phyloP scores from a whole-genome alignment of 2,888 invertebrate genomes.

The Labia minor region DNA sequence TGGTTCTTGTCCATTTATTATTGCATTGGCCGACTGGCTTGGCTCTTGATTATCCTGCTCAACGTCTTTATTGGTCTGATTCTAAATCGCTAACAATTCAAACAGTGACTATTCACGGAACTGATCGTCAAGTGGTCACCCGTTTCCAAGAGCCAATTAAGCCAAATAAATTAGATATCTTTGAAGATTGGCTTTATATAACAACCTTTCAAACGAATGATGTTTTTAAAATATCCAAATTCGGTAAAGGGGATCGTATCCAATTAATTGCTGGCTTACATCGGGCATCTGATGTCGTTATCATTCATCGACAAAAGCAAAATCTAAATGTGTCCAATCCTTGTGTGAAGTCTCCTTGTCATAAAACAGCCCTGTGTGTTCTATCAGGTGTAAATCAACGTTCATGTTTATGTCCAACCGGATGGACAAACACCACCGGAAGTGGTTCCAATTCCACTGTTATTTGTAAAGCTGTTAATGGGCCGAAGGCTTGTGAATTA shows the following conservation, averaged over 20 bases:
- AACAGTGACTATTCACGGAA: slow-evolving; percentile 56
- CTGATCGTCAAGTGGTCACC: slow-evolving; percentile 49
- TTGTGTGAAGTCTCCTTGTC: slow-evolving; percentile 49
- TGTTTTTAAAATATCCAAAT: slow-evolving; percentile 41
- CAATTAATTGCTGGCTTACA: slow-evolving; percentile 41
- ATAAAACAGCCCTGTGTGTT: slow-evolving; percentile 49
- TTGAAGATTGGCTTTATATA: slow-evolving; percentile 59
- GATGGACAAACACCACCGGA: slow-evolving; percentile 26
- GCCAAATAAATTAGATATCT: slow-evolving; percentile 61
- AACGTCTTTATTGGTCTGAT: slow-evolving; percentile 76
- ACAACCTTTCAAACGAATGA: slow-evolving; percentile 46
- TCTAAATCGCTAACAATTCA: slow-evolving; percentile 63
- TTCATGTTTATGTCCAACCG: slow-evolving; percentile 36
- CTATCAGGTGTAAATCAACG: slow-evolving; percentile 27
- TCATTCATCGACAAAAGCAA: slow-evolving; percentile 57
- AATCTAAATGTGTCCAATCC: slow-evolving; percentile 45
- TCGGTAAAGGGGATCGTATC: slow-evolving; percentile 35
- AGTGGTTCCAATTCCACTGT: slow-evolving; percentile 14
- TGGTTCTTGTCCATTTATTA: slow-evolving; percentile 46
- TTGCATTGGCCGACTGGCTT: slow-evolving; percentile 65
- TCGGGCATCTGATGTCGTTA: slow-evolving; percentile 51
- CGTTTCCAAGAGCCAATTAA: slow-evolving; percentile 45
- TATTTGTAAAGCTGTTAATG: slow-evolving; percentile 24
- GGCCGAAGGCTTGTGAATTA: slow-evolving; percentile 38
- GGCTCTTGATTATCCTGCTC: slow-evolving; percentile 60